Conservation (phyloP, 2,113 vertebrate genomes). For the Nematolebias whitei region DNA sequence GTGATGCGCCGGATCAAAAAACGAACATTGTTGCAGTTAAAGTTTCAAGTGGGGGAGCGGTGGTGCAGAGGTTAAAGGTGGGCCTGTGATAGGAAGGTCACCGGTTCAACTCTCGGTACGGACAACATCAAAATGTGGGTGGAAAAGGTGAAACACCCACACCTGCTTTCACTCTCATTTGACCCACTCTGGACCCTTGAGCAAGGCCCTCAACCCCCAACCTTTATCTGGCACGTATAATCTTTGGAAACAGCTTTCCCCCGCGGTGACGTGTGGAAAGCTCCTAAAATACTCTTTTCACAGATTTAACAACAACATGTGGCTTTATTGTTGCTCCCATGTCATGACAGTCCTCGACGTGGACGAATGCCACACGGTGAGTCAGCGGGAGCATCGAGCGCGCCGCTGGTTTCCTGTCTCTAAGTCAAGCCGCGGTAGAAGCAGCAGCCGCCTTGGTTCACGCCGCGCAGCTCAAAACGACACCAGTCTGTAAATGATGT, state of each 20-base stretch:
- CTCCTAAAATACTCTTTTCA: slow-evolving; percentile 61
- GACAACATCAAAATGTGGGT: no score
- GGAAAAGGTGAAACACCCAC: no score
- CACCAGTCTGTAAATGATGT: neutral
- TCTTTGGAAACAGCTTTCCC: slow-evolving; percentile 56
- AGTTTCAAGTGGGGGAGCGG: no score
- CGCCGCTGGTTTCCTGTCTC: neutral
- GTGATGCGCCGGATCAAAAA: no score
- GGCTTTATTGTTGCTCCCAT: slow-evolving; percentile 36
- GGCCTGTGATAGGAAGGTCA: no score
- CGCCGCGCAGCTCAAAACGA: neutral
- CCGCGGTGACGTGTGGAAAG: slow-evolving; percentile 57
- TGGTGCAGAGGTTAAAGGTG: no score
- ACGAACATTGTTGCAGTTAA: no score
- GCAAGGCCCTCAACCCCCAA: no score
- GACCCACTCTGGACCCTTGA: no score
- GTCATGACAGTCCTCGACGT: slow-evolving; percentile 44
- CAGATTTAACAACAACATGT: slow-evolving; percentile 59
- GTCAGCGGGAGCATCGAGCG: slow-evolving; percentile 30
- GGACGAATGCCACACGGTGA: slow-evolving; percentile 51
- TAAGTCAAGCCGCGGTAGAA: slow-evolving; percentile 24
- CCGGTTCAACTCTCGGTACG: no score
- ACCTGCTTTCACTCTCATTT: no score
- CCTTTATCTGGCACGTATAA: slow-evolving; percentile 61
- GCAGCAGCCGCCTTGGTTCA: neutral